Conservation (phyloP, 1,140 invertebrate species). For the Drosophila mayri region DNA sequence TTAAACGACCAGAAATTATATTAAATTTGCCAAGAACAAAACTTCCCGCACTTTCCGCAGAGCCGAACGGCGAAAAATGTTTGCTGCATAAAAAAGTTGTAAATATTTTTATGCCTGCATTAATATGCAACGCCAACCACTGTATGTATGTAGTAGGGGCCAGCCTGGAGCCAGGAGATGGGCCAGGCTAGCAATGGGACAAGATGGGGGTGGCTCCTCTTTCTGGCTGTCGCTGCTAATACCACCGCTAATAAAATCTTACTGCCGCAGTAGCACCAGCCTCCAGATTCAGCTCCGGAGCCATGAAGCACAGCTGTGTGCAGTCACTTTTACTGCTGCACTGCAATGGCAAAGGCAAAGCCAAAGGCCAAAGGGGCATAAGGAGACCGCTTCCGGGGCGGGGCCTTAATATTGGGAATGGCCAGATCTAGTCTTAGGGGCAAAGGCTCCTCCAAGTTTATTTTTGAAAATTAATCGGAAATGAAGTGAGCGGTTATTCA, state of each 20-base stretch:
- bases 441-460: conserved; percentile 33
- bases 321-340: conserved; percentile 82
- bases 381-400: conserved; percentile 3
- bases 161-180: conserved; percentile 1
- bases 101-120: conserved; percentile 83
- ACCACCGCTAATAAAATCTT: conserved; percentile 83
- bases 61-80: conserved; percentile 12
- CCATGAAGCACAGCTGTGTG: conserved; percentile 82
- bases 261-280: conserved; percentile 66
- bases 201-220: conserved; percentile 15
- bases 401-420: conserved; percentile 11
- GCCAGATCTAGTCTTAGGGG: conserved; percentile 20
- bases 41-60: background rate
- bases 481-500: conserved; percentile 28
- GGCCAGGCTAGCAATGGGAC: conserved; percentile 10
- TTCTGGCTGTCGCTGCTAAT: conserved; percentile 70
- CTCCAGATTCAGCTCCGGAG: conserved; percentile 39
- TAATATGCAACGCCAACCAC: conserved; percentile 81
- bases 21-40: conserved; percentile 70
- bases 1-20: conserved; percentile 82
- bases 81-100: conserved; percentile 79
- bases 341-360: conserved; percentile 43
- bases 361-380: conserved; percentile 6
- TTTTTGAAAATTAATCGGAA: conserved; percentile 24
- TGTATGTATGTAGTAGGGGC: conserved; percentile 62